These are phyloP conservation scores for Lepidothrix coronata DNA, from an alignment of 2,113 vertebrate genomes.

Conservation along the genomic window DNA sequence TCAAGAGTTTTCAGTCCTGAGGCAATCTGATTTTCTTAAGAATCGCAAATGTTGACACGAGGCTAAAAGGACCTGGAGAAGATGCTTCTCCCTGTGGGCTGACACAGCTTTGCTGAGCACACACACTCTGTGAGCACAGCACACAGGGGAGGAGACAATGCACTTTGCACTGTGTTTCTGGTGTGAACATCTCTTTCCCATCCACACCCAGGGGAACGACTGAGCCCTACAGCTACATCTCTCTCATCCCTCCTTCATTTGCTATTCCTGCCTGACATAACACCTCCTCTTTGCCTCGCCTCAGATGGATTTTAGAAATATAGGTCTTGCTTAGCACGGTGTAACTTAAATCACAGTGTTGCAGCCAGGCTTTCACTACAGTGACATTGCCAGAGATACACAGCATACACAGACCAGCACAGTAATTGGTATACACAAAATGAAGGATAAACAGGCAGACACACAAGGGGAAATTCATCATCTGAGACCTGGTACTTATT, in stretches of 20 bases:
- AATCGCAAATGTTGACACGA: background rate
- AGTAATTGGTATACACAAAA: background rate
- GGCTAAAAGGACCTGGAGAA: background rate
- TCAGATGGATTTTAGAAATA: background rate
- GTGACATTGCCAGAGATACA: background rate
- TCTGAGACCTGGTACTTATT: background rate
- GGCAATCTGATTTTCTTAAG: slow-evolving; percentile 11
- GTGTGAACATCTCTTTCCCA: background rate
- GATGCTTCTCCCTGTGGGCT: background rate
- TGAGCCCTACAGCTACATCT: background rate
- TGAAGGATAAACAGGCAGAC: background rate
- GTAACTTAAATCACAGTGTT: background rate
- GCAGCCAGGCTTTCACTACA: background rate
- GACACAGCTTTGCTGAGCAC: background rate
- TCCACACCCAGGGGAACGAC: background rate
- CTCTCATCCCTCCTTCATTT: slow-evolving; percentile 23
- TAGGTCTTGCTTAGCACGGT: background rate
- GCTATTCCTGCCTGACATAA: background rate
- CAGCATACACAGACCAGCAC: background rate
- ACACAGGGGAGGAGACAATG: background rate
- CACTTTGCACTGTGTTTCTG: background rate
- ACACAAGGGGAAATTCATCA: background rate
- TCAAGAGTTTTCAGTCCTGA: background rate
- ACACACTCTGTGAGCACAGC: background rate
- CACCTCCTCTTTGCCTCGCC: background rate